Evolutionary conservation across 1,140 invertebrate genomes (phyloP), one percentile per base, ranked within the genome.

Genomic region (Zaprionus camerounensis): DNA sequence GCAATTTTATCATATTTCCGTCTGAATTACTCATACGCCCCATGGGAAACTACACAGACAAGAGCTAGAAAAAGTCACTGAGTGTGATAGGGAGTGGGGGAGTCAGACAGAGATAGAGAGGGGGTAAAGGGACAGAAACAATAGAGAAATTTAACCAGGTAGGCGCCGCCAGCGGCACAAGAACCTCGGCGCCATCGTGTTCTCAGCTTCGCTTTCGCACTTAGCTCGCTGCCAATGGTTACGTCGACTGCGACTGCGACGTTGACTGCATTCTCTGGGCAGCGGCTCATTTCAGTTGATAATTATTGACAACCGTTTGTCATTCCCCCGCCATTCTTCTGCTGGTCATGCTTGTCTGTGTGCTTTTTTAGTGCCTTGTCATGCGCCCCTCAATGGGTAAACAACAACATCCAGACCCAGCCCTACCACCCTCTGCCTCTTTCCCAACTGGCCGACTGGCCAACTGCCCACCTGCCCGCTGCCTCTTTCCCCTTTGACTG

Each of bases 281-380:
- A n/a, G 20, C 26, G n/a, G 46, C 49, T 38, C 57, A 69, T 76
- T 71, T 51, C 12, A 70, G 34, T 73, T 86, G 83, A 87, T 82
- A 82, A 80, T 63, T 80, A 73, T 80, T 77, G 71, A 81, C 69
- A 72, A 55, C 59, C 59, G 65, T 85, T 71, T 85, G 82, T 68
- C 68, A 76, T 81, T 75, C 51, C 34, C n/a, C 51, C 24, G 12
- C 24, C 36, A 28, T 68, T 56, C 26, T 61, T 62, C 49, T 51
- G 36, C 62, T 34, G 28, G 34, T 41, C 31, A 66, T 58, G 41
- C 12, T 28, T 59, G 28, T 57, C 24, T 34, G 28, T 26, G 20
- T 51, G 44, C 41, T 7, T 38, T 57, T 61, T 51, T 51, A 51
- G 46, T 72, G 79, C 51, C 62, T 36, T 72, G 63, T 81, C 73